Evolutionary conservation across 2,113 vertebrate species (phyloP), one percentile per base, ranked within the genome.

Genomic region (Epinephelus fuscoguttatus): DNA sequence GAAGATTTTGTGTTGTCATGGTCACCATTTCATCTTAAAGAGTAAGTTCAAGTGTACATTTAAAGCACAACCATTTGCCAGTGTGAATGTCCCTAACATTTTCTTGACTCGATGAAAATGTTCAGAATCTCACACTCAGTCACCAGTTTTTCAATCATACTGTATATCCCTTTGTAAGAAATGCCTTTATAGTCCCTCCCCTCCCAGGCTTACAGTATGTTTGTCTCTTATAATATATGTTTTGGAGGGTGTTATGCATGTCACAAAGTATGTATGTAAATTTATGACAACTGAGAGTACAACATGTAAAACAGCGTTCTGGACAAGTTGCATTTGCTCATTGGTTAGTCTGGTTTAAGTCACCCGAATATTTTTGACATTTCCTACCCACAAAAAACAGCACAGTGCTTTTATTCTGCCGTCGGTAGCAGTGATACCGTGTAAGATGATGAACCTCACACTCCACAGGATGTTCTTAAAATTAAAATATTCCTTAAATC

Each of bases 191-290:
- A 61, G 73, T 64, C 81, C 80, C 30, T 60, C 62, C 68, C 78
- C 84, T 84, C 72, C 42, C 62, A 69, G 66, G 70, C 66, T 72
- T 80, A 59, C 64, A 68, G 72, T 79, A 50, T 76, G 70, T 84
- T 79, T 84, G 87, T 80, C 72, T 86, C 70, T 67, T 75, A 45
- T 55, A 57, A 52, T 75, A 70, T 56, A 63, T 84, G 75, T 86
- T 77, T 86, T 50, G 66, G 86, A 88, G 83, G 76, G 78, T 91
- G 82, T 91, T 91, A 70, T 92, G 93, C 91, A 93, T 93, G 92
- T 92, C 81, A 85, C 70, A 85, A 80, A 76, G 86, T 88, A 75
- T 70, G 90, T 91, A 62, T 84, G 83, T 86, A 80, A 52, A 83
- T 71, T 76, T 77, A 74, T 88, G 70, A 74, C 81, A 90, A 80